These are phyloP conservation scores for Sebastes cheni DNA, from an alignment of 2,797 vertebrate species.

Conservation along the genomic window DNA sequence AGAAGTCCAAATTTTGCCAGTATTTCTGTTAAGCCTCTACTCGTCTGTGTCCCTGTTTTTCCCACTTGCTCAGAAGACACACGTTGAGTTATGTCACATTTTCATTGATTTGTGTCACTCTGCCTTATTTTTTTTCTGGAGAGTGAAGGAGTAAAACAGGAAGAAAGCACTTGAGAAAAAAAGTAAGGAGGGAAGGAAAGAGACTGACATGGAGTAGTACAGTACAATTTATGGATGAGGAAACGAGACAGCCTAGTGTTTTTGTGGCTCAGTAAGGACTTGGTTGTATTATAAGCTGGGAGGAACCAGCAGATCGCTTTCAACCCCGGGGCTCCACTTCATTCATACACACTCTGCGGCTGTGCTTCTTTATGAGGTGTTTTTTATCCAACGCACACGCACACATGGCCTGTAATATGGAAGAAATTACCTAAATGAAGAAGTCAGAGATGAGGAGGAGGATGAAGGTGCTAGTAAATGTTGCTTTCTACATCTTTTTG, in stretches of 20 bases:
- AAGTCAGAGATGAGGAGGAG: background rate
- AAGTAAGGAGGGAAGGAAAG: background rate
- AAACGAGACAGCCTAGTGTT: conserved; percentile 26
- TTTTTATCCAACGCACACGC: conserved; percentile 25
- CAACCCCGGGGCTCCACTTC: conserved; percentile 35
- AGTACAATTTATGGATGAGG: background rate
- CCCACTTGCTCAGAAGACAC: background rate
- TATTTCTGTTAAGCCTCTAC: conserved; percentile 1
- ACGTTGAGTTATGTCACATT: conserved; percentile 1
- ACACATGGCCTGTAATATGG: background rate
- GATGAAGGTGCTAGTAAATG: background rate
- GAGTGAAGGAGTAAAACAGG: background rate
- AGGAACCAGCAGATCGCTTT: conserved; percentile 1
- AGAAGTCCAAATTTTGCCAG: conserved; percentile 34
- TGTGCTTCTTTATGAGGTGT: conserved; percentile 31
- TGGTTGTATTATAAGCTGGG: conserved; percentile 23
- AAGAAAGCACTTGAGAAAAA: background rate
- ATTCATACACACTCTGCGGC: conserved; percentile 32
- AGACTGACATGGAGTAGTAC: background rate
- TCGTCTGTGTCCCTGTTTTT: background rate
- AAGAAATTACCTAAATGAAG: background rate
- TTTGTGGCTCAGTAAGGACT: conserved; percentile 37
- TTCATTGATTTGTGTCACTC: conserved; percentile 10
- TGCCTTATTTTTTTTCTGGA: conserved; percentile 1
- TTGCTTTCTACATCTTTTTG: background rate